Evolutionary conservation across 2,113 vertebrate genomes (phyloP), one percentile per base, ranked within the genome.

Genomic region (Platysternon megacephalum): DNA sequence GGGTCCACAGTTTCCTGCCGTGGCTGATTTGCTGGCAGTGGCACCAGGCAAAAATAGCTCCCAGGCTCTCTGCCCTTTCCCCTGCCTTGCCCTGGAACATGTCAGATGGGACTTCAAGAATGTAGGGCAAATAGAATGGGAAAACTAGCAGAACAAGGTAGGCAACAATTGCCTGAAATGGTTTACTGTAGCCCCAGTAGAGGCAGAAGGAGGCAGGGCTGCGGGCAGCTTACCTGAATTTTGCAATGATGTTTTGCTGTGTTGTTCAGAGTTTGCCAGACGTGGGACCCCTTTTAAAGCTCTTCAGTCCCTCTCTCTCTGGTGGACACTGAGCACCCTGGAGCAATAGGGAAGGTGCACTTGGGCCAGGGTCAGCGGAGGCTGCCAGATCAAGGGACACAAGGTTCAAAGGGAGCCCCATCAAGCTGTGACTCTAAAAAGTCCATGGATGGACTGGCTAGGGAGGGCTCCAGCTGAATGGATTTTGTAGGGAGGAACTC

Each of bases 81-180:
- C 44, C 58, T 56, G 22, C 87, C 52, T 81, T 79, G 90, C 80
- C 2, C 3, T 39, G 89, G 13, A 84, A 78, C 78, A 0, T 85
- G 44, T 82, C 88, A 78, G 90, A 88, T 42, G 14, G 79, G 81
- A 42, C 10, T 0, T 35, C 79, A 84, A 35, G 80, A 80, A 78
- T 84, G 35, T 55, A 65, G 87, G 83, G 44, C 93, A 93, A 93
- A 96, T 32, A 32, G 32, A 51, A 51, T 5, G 90, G 83, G 86
- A 96, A 83, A 92, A 88, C 78, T 78, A 89, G 94, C 74, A 80
- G 93, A 83, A 72, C 84, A 86, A 94, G 90, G 87, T 89, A 55
- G 56, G 3, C 55, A 58, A 84, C 55, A 58, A 82, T 79, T 93
- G 94, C 85, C 86, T 92, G 76, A 85, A 56, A 51, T 5, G 46